Evolutionary conservation across 2,113 vertebrate species (phyloP).

Genomic region (Silurus asotus): DNA sequence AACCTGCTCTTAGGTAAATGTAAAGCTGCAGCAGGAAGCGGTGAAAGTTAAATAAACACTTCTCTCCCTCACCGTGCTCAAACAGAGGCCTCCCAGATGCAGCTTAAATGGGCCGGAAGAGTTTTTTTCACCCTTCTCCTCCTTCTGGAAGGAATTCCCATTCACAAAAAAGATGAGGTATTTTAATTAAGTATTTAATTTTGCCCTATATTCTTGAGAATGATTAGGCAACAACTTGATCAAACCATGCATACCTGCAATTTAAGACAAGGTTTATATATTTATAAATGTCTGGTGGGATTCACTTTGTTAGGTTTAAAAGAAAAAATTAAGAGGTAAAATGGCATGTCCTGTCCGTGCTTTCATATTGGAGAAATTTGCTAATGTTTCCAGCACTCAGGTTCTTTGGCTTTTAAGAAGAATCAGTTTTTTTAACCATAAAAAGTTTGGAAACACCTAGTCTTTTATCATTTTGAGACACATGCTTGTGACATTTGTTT

Average conservation of each 20-base stretch:
- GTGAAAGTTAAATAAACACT: conserved; percentile 56
- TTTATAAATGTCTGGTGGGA: background rate
- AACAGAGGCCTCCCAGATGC: conserved; percentile 39
- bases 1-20: conserved; percentile 45
- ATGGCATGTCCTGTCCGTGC: background rate
- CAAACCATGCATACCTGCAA: background rate
- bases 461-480: too few relatives aligned
- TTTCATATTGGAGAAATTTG: background rate
- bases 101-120: conserved; percentile 48
- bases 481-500: too few relatives aligned
- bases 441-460: too few relatives aligned
- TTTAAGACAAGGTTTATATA: background rate
- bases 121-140: conserved; percentile 12
- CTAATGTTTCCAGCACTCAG: background rate
- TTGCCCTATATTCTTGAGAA: conserved; percentile 18
- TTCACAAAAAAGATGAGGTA: conserved; percentile 56
- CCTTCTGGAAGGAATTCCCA: conserved; percentile 54
- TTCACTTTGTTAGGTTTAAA: background rate
- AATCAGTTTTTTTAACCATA: background rate
- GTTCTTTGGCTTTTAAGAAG: background rate
- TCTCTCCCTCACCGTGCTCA: conserved; percentile 36
- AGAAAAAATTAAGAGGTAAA: background rate
- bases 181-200: conserved; percentile 23
- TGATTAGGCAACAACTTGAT: conserved; percentile 32
- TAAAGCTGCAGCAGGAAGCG: conserved; percentile 50